Conservation (phyloP, 2,888 invertebrate species). For the Phlogophora meticulosa region DNA sequence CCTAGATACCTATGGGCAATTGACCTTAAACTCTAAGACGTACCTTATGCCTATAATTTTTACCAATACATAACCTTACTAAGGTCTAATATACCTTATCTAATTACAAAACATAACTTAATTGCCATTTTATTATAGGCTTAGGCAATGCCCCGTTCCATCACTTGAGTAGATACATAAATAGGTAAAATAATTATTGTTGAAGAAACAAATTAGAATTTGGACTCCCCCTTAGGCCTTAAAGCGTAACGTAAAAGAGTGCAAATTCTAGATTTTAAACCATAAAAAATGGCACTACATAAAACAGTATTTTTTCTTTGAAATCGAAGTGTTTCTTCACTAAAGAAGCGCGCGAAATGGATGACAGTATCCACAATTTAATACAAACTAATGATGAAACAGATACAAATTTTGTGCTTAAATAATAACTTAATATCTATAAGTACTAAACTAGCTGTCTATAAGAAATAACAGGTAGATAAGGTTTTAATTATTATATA, state of each 20-base stretch:
- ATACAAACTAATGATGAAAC: conserved; percentile 16
- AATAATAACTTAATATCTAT: conserved; percentile 8
- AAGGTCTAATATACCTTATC: conserved; percentile 18
- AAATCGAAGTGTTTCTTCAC: background rate
- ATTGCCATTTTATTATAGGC: background rate
- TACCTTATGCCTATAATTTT: conserved; percentile 21
- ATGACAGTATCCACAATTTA: background rate
- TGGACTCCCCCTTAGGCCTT: background rate
- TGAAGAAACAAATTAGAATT: background rate
- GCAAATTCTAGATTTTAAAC: background rate
- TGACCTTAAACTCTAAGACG: conserved; percentile 8
- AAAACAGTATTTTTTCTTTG: no score
- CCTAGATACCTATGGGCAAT: conserved; percentile 4
- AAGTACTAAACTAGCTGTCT: conserved; percentile 40
- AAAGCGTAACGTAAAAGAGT: background rate
- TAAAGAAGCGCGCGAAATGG: no score
- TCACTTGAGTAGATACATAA: conserved; percentile 14
- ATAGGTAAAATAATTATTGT: background rate
- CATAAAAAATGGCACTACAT: background rate
- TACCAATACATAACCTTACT: conserved; percentile 36
- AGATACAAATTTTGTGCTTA: background rate
- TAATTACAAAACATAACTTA: conserved; percentile 8
- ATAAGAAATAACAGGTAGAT: conserved; percentile 56
- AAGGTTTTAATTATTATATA: conserved; percentile 53
- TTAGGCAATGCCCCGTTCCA: conserved; percentile 10